Evolutionary conservation across 2,888 invertebrate species (phyloP).

Genomic region (Ecliptopera silaceata): DNA sequence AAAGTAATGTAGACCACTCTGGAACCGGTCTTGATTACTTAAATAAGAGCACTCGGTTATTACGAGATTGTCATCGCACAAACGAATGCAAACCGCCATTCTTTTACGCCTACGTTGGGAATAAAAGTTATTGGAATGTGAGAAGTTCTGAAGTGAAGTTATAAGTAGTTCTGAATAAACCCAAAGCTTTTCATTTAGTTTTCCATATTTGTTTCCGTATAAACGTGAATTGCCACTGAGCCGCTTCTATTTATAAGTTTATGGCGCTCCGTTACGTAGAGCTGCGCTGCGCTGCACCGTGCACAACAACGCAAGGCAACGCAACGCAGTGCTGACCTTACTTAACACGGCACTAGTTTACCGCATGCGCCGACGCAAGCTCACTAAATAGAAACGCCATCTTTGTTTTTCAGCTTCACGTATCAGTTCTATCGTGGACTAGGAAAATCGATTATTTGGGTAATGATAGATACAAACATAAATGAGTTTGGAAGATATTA

Average conservation of each 20-base stretch:
- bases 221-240: neutral
- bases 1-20: conserved; percentile 40
- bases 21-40: conserved; percentile 44
- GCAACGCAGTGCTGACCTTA: conserved; percentile 65
- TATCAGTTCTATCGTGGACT: no score
- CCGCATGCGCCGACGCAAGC: conserved; percentile 38
- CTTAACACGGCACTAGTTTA: conserved; percentile 62
- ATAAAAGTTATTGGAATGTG: conserved; percentile 1
- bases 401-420: conserved; percentile 16
- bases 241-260: conserved; percentile 12
- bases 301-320: conserved; percentile 41
- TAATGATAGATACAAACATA: no score
- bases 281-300: conserved; percentile 46
- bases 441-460: no score
- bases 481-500: no score
- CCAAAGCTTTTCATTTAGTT: neutral
- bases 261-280: conserved; percentile 48
- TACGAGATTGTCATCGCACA: conserved; percentile 31
- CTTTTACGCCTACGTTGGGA: conserved; percentile 18
- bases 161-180: neutral
- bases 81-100: conserved; percentile 41
- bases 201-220: neutral
- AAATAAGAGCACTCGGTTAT: conserved; percentile 36
- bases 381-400: conserved; percentile 33
- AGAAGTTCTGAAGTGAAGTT: neutral